Conservation (phyloP, 2,797 vertebrate species). For the Microhierax caerulescens region DNA sequence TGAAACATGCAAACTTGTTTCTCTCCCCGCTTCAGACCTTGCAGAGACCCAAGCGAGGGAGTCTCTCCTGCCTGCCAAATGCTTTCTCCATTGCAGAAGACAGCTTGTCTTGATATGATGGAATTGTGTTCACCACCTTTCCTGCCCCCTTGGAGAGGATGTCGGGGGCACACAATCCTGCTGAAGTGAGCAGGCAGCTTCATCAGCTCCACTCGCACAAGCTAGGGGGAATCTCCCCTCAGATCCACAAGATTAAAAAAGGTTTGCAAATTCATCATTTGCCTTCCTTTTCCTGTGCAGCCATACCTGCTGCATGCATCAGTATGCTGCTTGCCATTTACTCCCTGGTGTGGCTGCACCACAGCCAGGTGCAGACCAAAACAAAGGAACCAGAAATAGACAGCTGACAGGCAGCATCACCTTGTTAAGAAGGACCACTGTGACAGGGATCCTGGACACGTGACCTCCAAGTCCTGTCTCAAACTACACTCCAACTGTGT, state of each 20-base stretch:
- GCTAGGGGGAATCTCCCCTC: neutral
- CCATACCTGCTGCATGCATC: neutral
- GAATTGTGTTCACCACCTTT: neutral
- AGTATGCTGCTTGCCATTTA: neutral
- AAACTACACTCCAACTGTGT: neutral
- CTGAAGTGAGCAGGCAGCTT: neutral
- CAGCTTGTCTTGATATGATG: neutral
- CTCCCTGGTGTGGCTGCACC: neutral
- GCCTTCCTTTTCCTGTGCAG: neutral
- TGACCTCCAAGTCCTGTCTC: neutral
- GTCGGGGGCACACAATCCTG: neutral
- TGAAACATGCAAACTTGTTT: neutral
- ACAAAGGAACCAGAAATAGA: neutral
- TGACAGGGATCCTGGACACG: neutral
- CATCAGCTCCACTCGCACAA: neutral
- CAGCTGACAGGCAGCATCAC: neutral
- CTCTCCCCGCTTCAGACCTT: neutral
- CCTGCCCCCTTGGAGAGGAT: neutral
- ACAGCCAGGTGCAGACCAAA: too few relatives aligned
- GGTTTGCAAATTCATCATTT: neutral
- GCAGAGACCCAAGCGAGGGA: neutral
- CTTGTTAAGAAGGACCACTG: neutral
- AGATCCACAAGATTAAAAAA: neutral
- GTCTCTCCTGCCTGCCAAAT: neutral
- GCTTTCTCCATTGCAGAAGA: neutral